Conservation (phyloP, 2,797 vertebrate genomes). For the Mormyrops boulengeri region DNA sequence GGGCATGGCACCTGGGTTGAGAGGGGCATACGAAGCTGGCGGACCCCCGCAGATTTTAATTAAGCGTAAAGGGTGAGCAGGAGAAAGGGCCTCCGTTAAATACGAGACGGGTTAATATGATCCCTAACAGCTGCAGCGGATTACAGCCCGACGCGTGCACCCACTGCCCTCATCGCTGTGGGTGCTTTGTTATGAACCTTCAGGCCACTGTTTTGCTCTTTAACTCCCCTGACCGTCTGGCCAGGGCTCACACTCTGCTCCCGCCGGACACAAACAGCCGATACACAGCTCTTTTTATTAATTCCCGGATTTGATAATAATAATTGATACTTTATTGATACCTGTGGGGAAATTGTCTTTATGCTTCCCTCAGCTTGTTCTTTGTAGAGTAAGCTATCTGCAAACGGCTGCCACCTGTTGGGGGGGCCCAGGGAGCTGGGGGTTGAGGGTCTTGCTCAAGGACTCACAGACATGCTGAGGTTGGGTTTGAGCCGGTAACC, state of each 20-base stretch:
- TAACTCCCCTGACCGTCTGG: not conserved
- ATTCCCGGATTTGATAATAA: not conserved
- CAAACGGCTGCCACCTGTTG: too few relatives aligned
- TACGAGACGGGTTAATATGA: conserved; percentile 22
- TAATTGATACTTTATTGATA: too few relatives aligned
- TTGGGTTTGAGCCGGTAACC: too few relatives aligned
- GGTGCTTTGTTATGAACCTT: not conserved
- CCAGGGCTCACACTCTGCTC: not conserved
- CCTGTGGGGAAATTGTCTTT: too few relatives aligned
- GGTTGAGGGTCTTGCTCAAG: too few relatives aligned
- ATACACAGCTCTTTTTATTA: not conserved
- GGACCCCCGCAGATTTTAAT: not conserved
- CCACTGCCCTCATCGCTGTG: not conserved
- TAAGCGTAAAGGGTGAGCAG: not conserved
- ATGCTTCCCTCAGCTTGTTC: too few relatives aligned
- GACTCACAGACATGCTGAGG: too few relatives aligned
- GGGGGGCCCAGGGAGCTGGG: too few relatives aligned
- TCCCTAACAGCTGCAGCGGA: conserved; percentile 16
- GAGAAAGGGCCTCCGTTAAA: conserved; percentile 8
- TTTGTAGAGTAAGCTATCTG: too few relatives aligned
- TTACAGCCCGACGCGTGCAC: not conserved
- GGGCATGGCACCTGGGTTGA: not conserved
- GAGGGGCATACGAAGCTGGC: not conserved
- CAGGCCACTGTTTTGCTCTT: not conserved
- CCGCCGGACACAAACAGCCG: not conserved